Evolutionary conservation across 1,140 invertebrate species (phyloP).

Genomic region (Anastatus disparis): DNA sequence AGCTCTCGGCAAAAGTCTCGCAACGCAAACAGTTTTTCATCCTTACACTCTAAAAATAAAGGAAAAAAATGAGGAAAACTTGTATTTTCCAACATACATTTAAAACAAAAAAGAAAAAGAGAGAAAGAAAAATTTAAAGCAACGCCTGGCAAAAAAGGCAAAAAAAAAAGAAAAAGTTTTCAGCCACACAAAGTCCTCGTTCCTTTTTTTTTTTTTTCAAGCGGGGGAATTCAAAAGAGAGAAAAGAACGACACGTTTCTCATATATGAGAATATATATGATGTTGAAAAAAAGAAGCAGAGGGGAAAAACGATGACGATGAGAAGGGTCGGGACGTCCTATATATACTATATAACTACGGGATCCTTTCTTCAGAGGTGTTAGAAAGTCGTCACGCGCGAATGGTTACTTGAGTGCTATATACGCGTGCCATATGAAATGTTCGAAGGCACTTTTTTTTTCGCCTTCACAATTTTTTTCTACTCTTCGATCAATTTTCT

Average conservation of each 20-base stretch:
- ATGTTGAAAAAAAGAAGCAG: no score
- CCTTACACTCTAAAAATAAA: neutral
- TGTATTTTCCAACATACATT: neutral
- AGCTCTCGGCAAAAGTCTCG: conserved; percentile 28
- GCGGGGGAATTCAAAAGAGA: conserved; percentile 48
- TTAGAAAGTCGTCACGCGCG: conserved; percentile 46
- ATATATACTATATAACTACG: no score
- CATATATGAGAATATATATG: conserved; percentile 50
- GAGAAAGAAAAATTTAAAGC: neutral
- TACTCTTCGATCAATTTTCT: no score
- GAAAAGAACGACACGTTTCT: conserved; percentile 42
- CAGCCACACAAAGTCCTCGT: conserved; percentile 37
- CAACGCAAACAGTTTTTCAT: conserved; percentile 33
- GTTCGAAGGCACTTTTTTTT: no score
- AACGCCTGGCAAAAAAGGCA: conserved; percentile 6
- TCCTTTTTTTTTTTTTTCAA: no score
- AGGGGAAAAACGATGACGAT: conserved; percentile 42
- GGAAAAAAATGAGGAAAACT: conserved; percentile 17
- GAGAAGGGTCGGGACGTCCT: conserved; percentile 47
- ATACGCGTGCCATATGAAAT: no score
- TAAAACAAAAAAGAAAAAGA: no score
- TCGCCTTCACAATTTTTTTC: no score
- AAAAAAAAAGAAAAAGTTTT: conserved; percentile 6
- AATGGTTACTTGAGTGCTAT: conserved; percentile 43
- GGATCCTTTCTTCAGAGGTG: conserved; percentile 42